These are phyloP conservation scores for Pristionchus japonicus DNA, from an alignment of 2,888 invertebrate genomes.

Conservation along the genomic window DNA sequence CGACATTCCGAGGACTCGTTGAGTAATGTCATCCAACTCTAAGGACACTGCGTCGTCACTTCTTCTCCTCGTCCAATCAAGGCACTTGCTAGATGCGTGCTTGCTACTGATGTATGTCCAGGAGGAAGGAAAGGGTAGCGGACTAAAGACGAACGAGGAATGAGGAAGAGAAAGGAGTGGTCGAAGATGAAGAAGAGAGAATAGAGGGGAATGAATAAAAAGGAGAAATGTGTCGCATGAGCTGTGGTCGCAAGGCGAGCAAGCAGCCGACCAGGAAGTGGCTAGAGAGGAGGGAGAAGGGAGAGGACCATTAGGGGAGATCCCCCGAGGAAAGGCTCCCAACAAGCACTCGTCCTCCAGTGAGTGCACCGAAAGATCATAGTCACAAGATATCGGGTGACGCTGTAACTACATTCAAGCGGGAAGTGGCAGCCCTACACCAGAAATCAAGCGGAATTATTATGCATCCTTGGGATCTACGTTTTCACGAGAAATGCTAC, in stretches of 20 bases:
- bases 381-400: background rate
- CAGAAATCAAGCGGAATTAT: background rate
- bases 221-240: background rate
- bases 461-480: background rate
- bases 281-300: background rate
- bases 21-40: background rate
- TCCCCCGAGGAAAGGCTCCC: background rate
- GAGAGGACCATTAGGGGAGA: background rate
- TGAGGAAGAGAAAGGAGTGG: background rate
- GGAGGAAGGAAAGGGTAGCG: background rate
- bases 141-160: background rate
- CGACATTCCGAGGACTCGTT: background rate
- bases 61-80: background rate
- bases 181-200: too few relatives aligned
- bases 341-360: background rate
- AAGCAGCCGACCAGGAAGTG: background rate
- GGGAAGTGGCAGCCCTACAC: background rate
- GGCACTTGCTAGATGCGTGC: background rate
- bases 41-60: background rate
- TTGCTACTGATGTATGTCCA: background rate
- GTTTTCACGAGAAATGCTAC: too few relatives aligned
- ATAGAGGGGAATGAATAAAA: background rate
- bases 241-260: background rate
- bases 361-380: background rate
- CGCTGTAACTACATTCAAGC: background rate